Base-by-base conservation (phyloP, 2,113 vertebrate species). In the Suncus etruscus region DNA sequence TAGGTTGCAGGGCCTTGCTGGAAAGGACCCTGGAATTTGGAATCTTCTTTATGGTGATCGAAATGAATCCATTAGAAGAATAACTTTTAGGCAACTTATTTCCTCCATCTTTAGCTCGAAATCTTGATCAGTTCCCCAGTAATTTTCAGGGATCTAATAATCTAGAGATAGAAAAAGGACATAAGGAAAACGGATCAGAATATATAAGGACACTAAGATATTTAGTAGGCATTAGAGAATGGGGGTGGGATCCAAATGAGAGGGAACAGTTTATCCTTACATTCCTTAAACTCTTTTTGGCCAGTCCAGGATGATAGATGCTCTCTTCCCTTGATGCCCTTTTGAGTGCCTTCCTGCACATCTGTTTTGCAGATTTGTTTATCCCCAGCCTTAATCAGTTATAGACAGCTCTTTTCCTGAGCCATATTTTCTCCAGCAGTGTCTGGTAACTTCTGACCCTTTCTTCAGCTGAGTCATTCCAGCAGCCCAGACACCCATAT, bases 1-100 rank as follows among this genome's bases (percentile, higher is more conserved):
- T 12, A 96, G 95, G 84, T 95, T 96, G 92, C 95, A 96, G 63
- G 79, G 79, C 80, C 95, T 93, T 25, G 12, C 61, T 7, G 73
- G 83, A 16, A 3, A 14, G 14, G 66, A 83, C 29, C 58, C 69
- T 0, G 8, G 86, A 75, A 72, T 68, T 69, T 31, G 86, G 61
- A 89, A 89, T 48, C 65, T 93, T 91, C 88, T 90, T 94, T 91
- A 90, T 3, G 50, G 76, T 25, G n/a, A 22, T 10, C 45, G 93
- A 81, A 27, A 31, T 2, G 90, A 47, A 80, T 89, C 65, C 6
- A 11, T 48, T 66, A 88, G 94, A 76, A 61, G 58, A 92, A 92
- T 51, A 51, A 8, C 76, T 24, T 72, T 82, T 68, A 96, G 91
- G 87, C 73, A 61, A 54, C 31, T 94, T 72, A 88, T 72, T 75